Conservation (phyloP, 2,113 vertebrate genomes). For the Labeo rohita region DNA sequence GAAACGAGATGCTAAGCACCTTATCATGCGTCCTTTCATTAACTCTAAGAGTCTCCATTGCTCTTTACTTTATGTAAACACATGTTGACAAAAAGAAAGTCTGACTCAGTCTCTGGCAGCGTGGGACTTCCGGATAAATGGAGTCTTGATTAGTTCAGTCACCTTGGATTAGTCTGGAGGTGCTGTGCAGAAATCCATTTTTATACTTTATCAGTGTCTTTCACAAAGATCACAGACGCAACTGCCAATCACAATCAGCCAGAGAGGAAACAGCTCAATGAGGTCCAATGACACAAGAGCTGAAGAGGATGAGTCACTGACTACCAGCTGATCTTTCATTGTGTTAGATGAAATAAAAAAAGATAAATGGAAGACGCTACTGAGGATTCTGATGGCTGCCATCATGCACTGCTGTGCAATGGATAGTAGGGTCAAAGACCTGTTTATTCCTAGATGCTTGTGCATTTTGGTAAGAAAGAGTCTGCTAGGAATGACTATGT, state of each 20-base stretch:
- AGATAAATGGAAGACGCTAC: neutral
- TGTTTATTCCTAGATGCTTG: neutral
- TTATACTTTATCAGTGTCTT: constrained; percentile 13
- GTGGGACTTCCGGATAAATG: neutral
- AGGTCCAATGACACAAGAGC: constrained; percentile 20
- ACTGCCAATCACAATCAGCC: constrained; percentile 16
- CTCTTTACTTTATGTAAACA: constrained; percentile 16
- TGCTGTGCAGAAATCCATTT: neutral
- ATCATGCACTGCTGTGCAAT: neutral
- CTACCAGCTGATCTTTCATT: neutral
- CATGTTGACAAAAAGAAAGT: constrained; percentile 30
- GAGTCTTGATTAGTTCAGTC: constrained; percentile 37
- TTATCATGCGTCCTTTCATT: constrained; percentile 6
- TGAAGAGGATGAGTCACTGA: constrained; percentile 29
- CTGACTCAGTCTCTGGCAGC: constrained; percentile 9
- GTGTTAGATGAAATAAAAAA: constrained; percentile 27
- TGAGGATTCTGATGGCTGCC: neutral
- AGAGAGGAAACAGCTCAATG: constrained; percentile 17
- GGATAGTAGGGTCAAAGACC: neutral
- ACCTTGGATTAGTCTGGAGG: neutral
- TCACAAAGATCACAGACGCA: constrained; percentile 25
- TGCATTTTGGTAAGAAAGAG: neutral
- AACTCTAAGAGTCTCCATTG: neutral
- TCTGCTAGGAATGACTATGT: neutral
- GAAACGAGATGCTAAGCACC: constrained; percentile 4